These are phyloP conservation scores for Fissipunctia ypsillon DNA, from an alignment of 2,888 invertebrate genomes.

Conservation along the genomic window DNA sequence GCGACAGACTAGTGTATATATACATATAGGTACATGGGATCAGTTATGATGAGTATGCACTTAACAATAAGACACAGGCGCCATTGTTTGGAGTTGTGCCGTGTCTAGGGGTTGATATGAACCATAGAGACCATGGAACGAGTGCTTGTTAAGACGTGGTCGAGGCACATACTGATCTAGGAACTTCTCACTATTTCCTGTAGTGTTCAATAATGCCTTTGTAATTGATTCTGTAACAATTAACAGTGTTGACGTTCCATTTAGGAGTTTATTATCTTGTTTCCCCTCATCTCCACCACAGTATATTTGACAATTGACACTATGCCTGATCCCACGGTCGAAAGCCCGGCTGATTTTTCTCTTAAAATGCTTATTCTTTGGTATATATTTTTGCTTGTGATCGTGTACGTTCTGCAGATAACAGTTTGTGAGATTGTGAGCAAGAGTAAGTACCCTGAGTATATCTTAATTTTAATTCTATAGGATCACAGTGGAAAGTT, in stretches of 20 bases:
- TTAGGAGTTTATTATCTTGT: background rate
- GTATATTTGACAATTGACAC: background rate
- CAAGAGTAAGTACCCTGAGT: conserved; percentile 19
- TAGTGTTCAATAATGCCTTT: background rate
- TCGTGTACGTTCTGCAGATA: conserved; percentile 15
- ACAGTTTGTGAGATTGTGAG: background rate
- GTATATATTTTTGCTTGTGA: conserved; percentile 4
- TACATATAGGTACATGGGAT: too few species aligned
- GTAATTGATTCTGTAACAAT: background rate
- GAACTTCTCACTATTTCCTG: background rate
- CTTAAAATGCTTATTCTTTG: background rate
- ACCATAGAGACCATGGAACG: background rate
- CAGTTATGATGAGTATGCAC: background rate
- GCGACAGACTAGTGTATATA: too few species aligned
- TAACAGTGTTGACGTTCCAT: too few species aligned
- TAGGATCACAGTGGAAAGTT: background rate
- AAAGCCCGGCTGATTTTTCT: background rate
- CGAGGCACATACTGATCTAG: background rate
- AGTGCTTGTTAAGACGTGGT: conserved; percentile 19
- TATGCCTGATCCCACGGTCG: background rate
- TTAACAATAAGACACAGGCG: conserved; percentile 2
- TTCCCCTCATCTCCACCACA: too few species aligned
- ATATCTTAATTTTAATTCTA: background rate
- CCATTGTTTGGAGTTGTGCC: conserved; percentile 19
- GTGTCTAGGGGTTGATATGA: background rate